Conservation (phyloP, 2,888 invertebrate genomes). For the Stenichneumon culpator region DNA sequence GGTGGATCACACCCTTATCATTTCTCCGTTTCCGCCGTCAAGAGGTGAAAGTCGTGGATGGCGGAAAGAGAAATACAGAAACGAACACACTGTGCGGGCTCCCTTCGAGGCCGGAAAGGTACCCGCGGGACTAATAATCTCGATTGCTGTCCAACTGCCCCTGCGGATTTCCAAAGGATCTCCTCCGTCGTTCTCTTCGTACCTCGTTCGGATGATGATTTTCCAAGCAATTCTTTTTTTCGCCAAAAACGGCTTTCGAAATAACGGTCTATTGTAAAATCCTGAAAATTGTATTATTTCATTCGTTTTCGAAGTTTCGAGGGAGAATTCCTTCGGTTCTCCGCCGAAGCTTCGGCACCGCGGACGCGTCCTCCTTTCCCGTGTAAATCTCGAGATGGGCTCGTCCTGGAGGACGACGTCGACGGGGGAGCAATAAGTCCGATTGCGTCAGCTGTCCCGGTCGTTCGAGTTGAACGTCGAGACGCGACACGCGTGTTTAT, state of each 20-base stretch:
- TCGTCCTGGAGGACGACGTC: constrained; percentile 48
- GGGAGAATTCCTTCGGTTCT: neutral
- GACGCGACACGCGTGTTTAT: constrained; percentile 50
- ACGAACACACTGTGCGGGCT: constrained; percentile 8
- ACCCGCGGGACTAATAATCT: constrained; percentile 75
- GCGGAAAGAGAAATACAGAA: constrained; percentile 19
- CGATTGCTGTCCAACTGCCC: constrained; percentile 71
- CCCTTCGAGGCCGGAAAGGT: constrained; percentile 50
- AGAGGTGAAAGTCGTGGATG: constrained; percentile 14
- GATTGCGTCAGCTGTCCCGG: constrained; percentile 78
- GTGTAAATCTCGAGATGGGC: neutral
- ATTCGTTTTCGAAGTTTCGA: neutral
- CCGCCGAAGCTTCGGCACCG: too few relatives aligned
- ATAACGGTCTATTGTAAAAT: constrained; percentile 32
- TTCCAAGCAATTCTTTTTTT: neutral
- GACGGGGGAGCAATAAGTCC: constrained; percentile 77
- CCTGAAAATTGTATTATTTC: constrained; percentile 3
- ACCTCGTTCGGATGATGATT: constrained; percentile 22
- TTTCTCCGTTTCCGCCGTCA: constrained; percentile 20
- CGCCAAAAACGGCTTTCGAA: neutral
- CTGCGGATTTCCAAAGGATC: constrained; percentile 26
- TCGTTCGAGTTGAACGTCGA: constrained; percentile 72
- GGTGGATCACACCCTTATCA: constrained; percentile 33
- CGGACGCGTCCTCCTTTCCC: neutral
- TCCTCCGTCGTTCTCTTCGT: constrained; percentile 11